A percentile compares a stretch with the other conserved stretches of the same genome.
Evolutionary conservation across 2,797 vertebrate species (phyloP).

Genomic region (Natrix natrix): DNA sequence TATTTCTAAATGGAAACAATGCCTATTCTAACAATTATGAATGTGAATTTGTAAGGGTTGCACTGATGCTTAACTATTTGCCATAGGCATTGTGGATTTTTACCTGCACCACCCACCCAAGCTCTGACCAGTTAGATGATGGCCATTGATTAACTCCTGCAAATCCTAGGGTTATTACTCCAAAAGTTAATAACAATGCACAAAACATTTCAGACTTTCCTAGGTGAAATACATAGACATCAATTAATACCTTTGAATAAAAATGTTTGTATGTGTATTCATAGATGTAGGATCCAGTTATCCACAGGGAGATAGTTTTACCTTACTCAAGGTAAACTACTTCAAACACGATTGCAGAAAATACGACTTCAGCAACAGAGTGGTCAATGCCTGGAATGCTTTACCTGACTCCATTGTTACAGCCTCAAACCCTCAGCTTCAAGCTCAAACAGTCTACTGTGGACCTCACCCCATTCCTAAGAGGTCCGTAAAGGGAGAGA

Average conservation of each 20-base stretch:
- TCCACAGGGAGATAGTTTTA: not conserved
- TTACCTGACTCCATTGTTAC: no score
- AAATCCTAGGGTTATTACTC: not conserved
- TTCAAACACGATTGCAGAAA: no score
- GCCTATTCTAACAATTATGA: not conserved
- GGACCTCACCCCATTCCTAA: no score
- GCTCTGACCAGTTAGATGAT: not conserved
- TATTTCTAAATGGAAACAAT: constrained; percentile 23
- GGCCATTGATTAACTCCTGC: not conserved
- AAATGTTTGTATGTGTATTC: not conserved
- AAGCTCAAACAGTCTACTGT: no score
- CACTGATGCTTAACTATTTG: constrained; percentile 7
- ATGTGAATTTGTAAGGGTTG: constrained; percentile 1
- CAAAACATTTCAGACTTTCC: not conserved
- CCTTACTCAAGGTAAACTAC: no score
- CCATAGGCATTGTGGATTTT: not conserved
- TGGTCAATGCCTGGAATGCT: no score
- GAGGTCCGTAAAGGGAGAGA: no score
- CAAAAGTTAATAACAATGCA: not conserved
- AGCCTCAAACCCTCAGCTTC: no score
- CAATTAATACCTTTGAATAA: not conserved
- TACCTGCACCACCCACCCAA: not conserved
- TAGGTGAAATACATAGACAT: not conserved
- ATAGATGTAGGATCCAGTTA: not conserved
- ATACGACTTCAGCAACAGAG: no score